These are phyloP conservation scores for Lepidochrysops patricia DNA, from an alignment of 2,888 invertebrate genomes.

Conservation along the genomic window DNA sequence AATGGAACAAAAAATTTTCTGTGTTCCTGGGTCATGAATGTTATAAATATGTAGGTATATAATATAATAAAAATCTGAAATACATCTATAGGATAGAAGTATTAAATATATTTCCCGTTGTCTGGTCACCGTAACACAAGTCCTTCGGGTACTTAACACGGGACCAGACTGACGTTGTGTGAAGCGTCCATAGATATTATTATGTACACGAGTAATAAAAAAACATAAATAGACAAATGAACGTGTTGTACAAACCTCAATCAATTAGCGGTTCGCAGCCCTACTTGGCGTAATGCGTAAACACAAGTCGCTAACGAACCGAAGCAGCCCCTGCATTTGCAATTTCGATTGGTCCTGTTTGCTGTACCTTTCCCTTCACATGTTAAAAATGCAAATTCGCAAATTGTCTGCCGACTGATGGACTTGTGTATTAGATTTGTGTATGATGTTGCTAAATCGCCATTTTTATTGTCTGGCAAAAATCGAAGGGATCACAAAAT, in stretches of 20 bases:
- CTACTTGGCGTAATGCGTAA: constrained; percentile 62
- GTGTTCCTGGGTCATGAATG: too few relatives aligned
- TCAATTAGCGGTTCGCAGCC: constrained; percentile 63
- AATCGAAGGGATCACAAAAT: background rate
- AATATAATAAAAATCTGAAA: too few relatives aligned
- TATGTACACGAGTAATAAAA: too few relatives aligned
- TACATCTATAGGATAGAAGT: too few relatives aligned
- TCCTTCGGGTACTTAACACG: too few relatives aligned
- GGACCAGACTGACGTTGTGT: too few relatives aligned
- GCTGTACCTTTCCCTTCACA: constrained; percentile 41
- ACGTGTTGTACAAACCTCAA: constrained; percentile 36
- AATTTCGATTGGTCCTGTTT: constrained; percentile 69
- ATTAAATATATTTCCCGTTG: too few relatives aligned
- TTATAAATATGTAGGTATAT: too few relatives aligned
- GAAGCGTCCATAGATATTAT: too few relatives aligned
- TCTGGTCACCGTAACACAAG: too few relatives aligned
- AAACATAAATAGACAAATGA: background rate
- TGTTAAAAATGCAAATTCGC: constrained; percentile 36
- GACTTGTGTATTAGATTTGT: constrained; percentile 12
- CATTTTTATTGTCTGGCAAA: background rate
- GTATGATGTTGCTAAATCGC: background rate
- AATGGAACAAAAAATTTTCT: too few relatives aligned
- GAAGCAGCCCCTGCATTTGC: constrained; percentile 70
- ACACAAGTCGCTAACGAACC: constrained; percentile 73
- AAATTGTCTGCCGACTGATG: constrained; percentile 14